A percentile compares a stretch with the other conserved stretches of the same genome.
Conservation (phyloP, 2,113 vertebrate species). For the Callithrix jacchus region DNA sequence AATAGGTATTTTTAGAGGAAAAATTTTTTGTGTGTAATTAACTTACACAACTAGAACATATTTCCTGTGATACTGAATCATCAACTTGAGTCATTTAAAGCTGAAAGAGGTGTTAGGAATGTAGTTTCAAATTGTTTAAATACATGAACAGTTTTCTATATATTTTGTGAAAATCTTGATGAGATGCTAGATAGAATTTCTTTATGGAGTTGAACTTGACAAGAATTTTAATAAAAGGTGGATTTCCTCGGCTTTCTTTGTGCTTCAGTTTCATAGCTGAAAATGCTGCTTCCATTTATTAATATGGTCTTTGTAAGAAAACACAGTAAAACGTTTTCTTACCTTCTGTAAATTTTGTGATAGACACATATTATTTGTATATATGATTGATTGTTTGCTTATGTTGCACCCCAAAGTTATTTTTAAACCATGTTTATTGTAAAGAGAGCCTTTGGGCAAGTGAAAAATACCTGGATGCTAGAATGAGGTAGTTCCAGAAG, state of each 20-base stretch:
- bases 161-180: slow-evolving; percentile 36
- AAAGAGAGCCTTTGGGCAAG: neutral
- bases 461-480: neutral
- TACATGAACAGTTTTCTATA: neutral
- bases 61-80: neutral
- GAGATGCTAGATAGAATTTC: neutral
- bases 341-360: neutral
- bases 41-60: neutral
- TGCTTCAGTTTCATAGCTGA: neutral
- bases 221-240: neutral
- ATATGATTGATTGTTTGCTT: neutral
- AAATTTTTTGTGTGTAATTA: slow-evolving; percentile 31
- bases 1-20: slow-evolving; percentile 28
- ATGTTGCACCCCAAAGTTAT: neutral
- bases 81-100: neutral
- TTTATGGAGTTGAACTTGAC: slow-evolving; percentile 21
- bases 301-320: neutral
- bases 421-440: neutral
- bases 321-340: neutral
- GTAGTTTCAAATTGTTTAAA: slow-evolving; percentile 27
- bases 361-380: neutral
- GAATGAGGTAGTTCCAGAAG: neutral
- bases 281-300: slow-evolving; percentile 28
- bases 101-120: neutral
- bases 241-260: neutral